phyloP scores from a whole-genome alignment of 1,140 invertebrate genomes.

The Ganaspis sp. region DNA sequence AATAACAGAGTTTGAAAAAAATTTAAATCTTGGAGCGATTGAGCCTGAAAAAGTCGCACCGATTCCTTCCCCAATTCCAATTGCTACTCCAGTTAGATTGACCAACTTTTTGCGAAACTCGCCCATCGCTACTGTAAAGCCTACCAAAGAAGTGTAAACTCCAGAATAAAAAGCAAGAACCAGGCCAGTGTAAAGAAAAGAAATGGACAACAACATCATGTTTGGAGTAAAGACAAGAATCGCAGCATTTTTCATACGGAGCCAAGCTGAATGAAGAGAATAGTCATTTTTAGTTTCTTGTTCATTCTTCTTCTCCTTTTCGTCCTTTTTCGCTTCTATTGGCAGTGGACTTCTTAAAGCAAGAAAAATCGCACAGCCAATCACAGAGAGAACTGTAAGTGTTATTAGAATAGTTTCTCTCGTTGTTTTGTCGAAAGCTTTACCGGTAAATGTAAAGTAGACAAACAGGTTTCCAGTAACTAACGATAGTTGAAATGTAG shows the following conservation, averaged over 20 bases:
- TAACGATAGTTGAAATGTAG: conserved; percentile 91
- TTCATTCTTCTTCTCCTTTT: conserved; percentile 75
- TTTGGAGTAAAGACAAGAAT: conserved; percentile 86
- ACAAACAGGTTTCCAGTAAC: conserved; percentile 96
- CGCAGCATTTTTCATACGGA: conserved; percentile 85
- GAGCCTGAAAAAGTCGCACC: conserved; percentile 93
- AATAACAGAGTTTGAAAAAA: conserved; percentile 88
- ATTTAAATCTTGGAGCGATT: conserved; percentile 86
- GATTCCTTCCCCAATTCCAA: conserved; percentile 94
- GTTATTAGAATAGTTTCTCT: conserved; percentile 86
- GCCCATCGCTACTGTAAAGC: conserved; percentile 88
- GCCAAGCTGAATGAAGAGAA: conserved; percentile 75
- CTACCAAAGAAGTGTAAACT: conserved; percentile 93
- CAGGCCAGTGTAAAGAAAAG: conserved; percentile 95
- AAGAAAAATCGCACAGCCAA: conserved; percentile 84
- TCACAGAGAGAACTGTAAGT: conserved; percentile 80
- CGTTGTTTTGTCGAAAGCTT: conserved; percentile 81
- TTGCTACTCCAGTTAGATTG: conserved; percentile 94
- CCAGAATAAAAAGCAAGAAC: conserved; percentile 96
- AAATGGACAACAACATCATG: conserved; percentile 91
- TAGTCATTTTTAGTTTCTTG: conserved; percentile 72
- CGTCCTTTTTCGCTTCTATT: conserved; percentile 75
- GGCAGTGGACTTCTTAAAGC: conserved; percentile 78
- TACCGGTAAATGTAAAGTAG: conserved; percentile 86
- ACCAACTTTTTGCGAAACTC: conserved; percentile 88